phyloP scores from a whole-genome alignment of 2,797 vertebrate species.

The Hippocampus kuda region DNA sequence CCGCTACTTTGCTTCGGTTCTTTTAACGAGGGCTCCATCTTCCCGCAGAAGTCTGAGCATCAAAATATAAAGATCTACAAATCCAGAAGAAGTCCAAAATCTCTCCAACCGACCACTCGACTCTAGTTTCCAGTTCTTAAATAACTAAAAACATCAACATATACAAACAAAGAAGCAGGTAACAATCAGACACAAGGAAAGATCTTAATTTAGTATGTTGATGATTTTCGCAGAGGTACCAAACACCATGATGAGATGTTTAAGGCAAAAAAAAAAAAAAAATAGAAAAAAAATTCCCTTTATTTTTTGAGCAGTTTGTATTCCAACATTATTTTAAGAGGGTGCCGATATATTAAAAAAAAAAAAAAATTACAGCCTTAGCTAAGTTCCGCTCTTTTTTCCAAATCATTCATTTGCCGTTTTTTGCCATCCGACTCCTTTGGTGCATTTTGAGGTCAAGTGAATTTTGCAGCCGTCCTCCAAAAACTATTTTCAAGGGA shows the following conservation, averaged over 20 bases:
- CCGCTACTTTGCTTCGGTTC: not conserved
- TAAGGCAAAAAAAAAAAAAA: not conserved
- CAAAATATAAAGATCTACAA: not conserved
- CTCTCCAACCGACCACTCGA: not conserved
- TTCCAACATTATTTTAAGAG: no score
- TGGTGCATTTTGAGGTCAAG: not conserved
- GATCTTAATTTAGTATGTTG: no score
- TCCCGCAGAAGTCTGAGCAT: not conserved
- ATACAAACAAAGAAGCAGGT: not conserved
- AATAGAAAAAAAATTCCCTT: not conserved
- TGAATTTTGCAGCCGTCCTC: not conserved
- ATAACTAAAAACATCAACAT: not conserved
- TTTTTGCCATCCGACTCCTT: not conserved
- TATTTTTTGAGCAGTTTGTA: no score
- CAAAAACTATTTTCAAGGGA: constrained; percentile 9
- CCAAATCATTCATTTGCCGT: not conserved
- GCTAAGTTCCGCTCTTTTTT: not conserved
- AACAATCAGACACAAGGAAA: not conserved
- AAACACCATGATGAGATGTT: no score
- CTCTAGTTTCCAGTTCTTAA: not conserved
- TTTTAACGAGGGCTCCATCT: not conserved
- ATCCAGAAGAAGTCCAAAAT: not conserved
- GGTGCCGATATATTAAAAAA: no score
- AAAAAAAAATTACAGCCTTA: not conserved
- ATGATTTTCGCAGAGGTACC: no score